Base-by-base conservation (phyloP, 1,140 invertebrate species). In the Maconellicoccus hirsutus region DNA sequence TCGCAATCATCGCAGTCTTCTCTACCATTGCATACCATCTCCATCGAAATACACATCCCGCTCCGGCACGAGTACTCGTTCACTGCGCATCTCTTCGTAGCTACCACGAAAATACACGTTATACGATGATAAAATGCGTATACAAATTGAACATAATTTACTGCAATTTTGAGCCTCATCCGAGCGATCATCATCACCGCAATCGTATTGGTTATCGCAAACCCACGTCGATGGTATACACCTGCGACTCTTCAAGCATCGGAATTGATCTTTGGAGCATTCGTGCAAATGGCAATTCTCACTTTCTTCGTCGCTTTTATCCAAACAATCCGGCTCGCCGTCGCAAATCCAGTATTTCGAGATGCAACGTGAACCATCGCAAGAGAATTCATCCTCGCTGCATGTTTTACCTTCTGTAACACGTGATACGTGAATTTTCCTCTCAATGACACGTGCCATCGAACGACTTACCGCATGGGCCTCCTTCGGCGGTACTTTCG, bases 211-310 rank as follows among this genome's bases (percentile, higher is more conserved):
- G 70, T 85, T 85, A 76, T 93, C 91, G 77, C 90, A 92, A 27
- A 87, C 82, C 84, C 91, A 93, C 73, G 88, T 80, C 71, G 86
- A 81, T 7, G 91, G 90, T 79, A 96, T 93, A 80, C 93, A 96
- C 61, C 79, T 74, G 6, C 75, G 75, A 7, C 76, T 75, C 16
- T 73, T 71, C 26, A 75, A 71, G 74, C 80, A 81, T 22, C 75
- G 74, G 72, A 79, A 79, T 39, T 81, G 79, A 21, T 71, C 63
- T 16, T 77, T 72, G 29, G 71, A 72, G 71, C 77, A 78, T 4
- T 75, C 78, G 14, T 73, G 71, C 70, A 79, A 78, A 10, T 59
- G 70, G 73, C 81, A 81, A 19, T 74, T 71, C 2, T 52, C 63
- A 19, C 72, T 72, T 10, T 75, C 73, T 72, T 81, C 81, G 74